Evolutionary conservation across 2,888 invertebrate species (phyloP), one percentile per base, ranked within the genome.

Genomic region (Anthoptus insignis): DNA sequence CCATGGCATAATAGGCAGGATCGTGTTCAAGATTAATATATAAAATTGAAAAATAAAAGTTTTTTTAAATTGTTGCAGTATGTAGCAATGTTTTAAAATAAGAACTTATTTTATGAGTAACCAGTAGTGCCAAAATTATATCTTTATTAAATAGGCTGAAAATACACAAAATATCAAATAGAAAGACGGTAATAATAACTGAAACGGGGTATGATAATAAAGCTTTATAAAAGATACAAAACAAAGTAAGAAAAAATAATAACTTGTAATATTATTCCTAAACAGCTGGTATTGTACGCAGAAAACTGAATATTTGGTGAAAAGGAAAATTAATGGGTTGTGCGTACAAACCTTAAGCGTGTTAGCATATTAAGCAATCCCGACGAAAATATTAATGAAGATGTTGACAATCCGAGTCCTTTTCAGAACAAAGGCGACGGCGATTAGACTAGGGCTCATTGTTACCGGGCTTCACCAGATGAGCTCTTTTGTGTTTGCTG

Each of bases 371-470:
- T 47, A 47, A 45, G 50, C 16, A 50, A 57, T 57, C 64, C 37
- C 50, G 49, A 76, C 72, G 80, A 79, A 82, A 84, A 84, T 86
- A 87, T 88, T 87, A 89, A 88, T 86, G 87, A 86, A 86, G 86
- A 86, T 87, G 88, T 87, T 83, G 81, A 87, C 86, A 86, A 81
- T 83, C 79, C 75, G 73, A 83, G 81, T 84, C 82, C 83, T 82
- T 84, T 81, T 78, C 77, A 70, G 70, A 84, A 88, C 87, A 87
- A 88, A 81, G 80, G 73, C 70, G 70, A 78, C 66, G 71, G 73
- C 76, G 82, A 83, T 82, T 81, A 80, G 76, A 74, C 70, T 49
- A 68, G 66, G 65, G 68, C 68, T 71, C 76, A 76, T 76, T 77
- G 77, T 76, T 69, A 74, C 72, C 68, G 72, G 72, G 76, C 67